These are phyloP conservation scores for Chironomus riparius DNA, from an alignment of 2,888 invertebrate species.

Conservation along the genomic window DNA sequence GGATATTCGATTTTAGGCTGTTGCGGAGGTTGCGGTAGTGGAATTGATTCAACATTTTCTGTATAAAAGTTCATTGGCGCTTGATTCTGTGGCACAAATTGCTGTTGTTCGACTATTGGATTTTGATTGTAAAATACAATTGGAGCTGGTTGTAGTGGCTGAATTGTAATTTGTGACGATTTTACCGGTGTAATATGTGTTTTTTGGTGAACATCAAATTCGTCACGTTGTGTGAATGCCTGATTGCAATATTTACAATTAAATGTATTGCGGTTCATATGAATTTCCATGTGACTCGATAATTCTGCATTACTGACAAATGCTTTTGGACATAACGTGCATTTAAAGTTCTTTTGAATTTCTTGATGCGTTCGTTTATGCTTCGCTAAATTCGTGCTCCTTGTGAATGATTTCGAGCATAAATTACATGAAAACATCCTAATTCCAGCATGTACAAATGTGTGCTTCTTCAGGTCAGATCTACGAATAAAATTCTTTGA, in stretches of 20 bases:
- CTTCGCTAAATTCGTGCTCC: slow-evolving; percentile 13
- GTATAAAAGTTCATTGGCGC: slow-evolving; percentile 21
- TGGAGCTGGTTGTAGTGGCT: not conserved
- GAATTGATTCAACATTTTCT: not conserved
- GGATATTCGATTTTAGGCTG: slow-evolving; percentile 1
- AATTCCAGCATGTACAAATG: slow-evolving; percentile 20
- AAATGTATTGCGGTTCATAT: not conserved
- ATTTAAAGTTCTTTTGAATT: not conserved
- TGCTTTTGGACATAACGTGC: slow-evolving; percentile 5
- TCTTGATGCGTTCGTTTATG: slow-evolving; percentile 15
- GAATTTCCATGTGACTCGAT: not conserved
- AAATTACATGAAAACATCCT: not conserved
- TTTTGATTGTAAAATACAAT: slow-evolving; percentile 15
- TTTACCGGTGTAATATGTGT: not conserved
- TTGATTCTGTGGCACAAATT: not conserved
- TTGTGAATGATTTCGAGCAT: slow-evolving; percentile 12
- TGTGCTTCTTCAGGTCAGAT: slow-evolving; percentile 15
- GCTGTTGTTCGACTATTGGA: not conserved
- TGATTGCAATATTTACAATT: slow-evolving; percentile 18
- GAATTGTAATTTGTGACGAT: not conserved
- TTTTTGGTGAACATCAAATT: slow-evolving; percentile 11
- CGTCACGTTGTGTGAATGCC: slow-evolving; percentile 1
- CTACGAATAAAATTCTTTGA: slow-evolving; percentile 9
- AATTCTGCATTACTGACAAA: not conserved
- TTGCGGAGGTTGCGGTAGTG: not conserved